phyloP scores from a whole-genome alignment of 2,797 vertebrate genomes.

The Buphagus erythrorhynchus region DNA sequence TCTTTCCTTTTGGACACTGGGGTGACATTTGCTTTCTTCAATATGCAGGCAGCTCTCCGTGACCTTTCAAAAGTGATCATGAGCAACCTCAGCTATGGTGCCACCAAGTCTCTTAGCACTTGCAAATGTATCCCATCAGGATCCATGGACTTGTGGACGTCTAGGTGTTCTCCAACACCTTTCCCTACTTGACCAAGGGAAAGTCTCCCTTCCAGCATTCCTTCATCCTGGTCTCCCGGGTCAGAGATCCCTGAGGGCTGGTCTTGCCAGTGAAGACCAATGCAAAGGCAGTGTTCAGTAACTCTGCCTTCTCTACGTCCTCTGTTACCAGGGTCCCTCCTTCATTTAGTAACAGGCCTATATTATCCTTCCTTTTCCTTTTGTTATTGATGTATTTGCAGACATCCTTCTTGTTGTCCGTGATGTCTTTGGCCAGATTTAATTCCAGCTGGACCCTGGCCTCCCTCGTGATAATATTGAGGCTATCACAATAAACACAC shows the following conservation, averaged over 20 bases:
- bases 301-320: fast-evolving
- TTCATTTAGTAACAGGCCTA: background rate
- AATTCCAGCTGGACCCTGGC: background rate
- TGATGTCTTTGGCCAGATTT: background rate
- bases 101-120: background rate
- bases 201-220: background rate
- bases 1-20: background rate
- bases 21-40: background rate
- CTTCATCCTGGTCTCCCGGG: background rate
- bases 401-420: background rate
- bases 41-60: background rate
- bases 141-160: background rate
- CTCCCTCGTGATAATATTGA: background rate
- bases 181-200: background rate
- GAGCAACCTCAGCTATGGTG: background rate
- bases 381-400: background rate
- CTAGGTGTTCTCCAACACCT: background rate
- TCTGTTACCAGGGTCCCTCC: background rate
- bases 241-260: background rate
- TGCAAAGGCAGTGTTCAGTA: background rate
- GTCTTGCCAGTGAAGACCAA: background rate
- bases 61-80: background rate
- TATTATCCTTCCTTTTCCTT: background rate
- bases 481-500: background rate
- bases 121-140: fast-evolving